These are phyloP conservation scores for Pyrochroa serraticornis DNA, from an alignment of 2,888 invertebrate genomes.

Conservation along the genomic window DNA sequence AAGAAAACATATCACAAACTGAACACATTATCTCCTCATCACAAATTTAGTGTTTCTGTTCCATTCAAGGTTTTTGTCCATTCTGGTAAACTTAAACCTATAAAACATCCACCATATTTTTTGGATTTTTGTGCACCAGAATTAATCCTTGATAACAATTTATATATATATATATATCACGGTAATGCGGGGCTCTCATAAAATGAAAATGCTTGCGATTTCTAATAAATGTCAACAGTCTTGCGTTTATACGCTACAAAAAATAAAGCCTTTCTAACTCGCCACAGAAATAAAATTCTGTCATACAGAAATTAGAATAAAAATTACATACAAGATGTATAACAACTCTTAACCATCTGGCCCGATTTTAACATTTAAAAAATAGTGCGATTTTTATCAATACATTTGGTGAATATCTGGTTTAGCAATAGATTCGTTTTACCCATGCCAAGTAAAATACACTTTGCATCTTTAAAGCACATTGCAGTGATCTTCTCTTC, in stretches of 20 bases:
- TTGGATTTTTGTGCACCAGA: background rate
- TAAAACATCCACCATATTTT: no score
- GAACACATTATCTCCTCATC: slow-evolving; percentile 42
- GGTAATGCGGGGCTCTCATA: no score
- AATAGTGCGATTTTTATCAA: background rate
- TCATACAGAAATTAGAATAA: background rate
- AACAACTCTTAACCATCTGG: background rate
- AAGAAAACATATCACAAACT: slow-evolving; percentile 44
- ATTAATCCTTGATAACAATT: background rate
- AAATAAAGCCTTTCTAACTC: slow-evolving; percentile 5
- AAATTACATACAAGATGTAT: slow-evolving; percentile 3
- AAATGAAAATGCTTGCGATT: background rate
- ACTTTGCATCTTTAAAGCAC: slow-evolving; percentile 18
- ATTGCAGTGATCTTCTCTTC: slow-evolving; percentile 8
- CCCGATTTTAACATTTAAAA: background rate
- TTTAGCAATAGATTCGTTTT: background rate
- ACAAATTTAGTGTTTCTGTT: slow-evolving; percentile 5
- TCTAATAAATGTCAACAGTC: background rate
- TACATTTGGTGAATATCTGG: background rate
- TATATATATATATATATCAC: background rate
- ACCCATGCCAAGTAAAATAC: slow-evolving; percentile 22
- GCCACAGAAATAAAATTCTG: slow-evolving; percentile 6
- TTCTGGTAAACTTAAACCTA: no score
- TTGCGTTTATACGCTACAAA: slow-evolving; percentile 15
- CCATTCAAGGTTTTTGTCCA: background rate